Base-by-base conservation (phyloP, 2,113 vertebrate genomes). In the Merops nubicus region DNA sequence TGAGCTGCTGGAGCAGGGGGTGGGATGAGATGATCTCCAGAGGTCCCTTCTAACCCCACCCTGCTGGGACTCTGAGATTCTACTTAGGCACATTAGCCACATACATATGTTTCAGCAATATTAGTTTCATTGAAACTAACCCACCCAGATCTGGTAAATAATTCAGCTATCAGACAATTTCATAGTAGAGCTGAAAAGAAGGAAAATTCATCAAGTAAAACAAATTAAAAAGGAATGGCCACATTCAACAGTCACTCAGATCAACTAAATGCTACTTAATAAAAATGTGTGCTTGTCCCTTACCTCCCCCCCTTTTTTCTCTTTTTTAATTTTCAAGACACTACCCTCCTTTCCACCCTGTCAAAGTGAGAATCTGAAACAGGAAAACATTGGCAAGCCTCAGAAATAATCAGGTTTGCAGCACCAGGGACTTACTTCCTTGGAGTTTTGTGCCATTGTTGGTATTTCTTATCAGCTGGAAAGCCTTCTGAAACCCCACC, bases 401-500 rank as follows among this genome's bases (percentile, higher is more conserved):
- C 70, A 69, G 67, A 31, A 34, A 57, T 6, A 5, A 6, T 8
- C 45, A 16, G 20, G 25, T 31, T 25, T 31, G 57, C 69, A 26
- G 75, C 14, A 36, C 5, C 53, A 51, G 14, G 20, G 50, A 95
- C 99, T 98, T 98, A 99, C 99, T 99, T 68, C 98, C 96, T 88
- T 98, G 98, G 70, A 98, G 98, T 65, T 95, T 98, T 43, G 98
- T 99, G 96, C 98, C 97, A 43, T 98, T 99, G 98, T 98, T 99
- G 43, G 99, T 99, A 92, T 98, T 99, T 26, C 99, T 96, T 12
- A 99, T 98, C 75, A 99, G 88, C 98, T 99, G 99, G 96, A 99
- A 99, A 34, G 99, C 99, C 91, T 99, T 99, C 94, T 99, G 99
- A 92, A 99, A 99, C 12, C 99, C 99, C 23, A 98, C 88, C 0